These are phyloP conservation scores for Tachysurus fulvidraco DNA, from an alignment of 2,113 vertebrate genomes.

Conservation along the genomic window DNA sequence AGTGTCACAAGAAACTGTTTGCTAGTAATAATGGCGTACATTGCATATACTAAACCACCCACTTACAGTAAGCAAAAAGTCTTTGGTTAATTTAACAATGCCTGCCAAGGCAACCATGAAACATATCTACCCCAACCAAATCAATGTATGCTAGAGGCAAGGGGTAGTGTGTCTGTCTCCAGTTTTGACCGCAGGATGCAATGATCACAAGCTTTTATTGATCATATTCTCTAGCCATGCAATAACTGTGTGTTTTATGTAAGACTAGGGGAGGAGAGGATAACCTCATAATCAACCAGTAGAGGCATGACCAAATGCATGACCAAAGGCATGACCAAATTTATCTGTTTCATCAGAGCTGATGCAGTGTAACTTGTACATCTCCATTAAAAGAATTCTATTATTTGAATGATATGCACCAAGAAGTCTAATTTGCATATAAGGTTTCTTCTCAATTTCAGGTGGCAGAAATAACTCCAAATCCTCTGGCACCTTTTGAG, in stretches of 20 bases:
- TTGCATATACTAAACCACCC: constrained; percentile 63
- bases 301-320: constrained; percentile 20
- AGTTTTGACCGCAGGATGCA: constrained; percentile 60
- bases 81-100: constrained; percentile 72
- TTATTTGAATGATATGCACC: background rate
- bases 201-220: constrained; percentile 47
- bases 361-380: background rate
- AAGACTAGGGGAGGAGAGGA: constrained; percentile 20
- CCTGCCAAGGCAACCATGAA: constrained; percentile 68
- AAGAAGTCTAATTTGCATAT: background rate
- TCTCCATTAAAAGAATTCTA: constrained; percentile 33
- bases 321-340: constrained; percentile 34
- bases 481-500: constrained; percentile 15
- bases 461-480: constrained; percentile 21
- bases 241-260: constrained; percentile 41
- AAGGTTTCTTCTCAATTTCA: constrained; percentile 8
- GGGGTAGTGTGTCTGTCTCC: constrained; percentile 57
- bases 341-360: constrained; percentile 26
- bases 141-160: constrained; percentile 70
- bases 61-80: constrained; percentile 72
- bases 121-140: constrained; percentile 70
- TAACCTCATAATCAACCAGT: constrained; percentile 46
- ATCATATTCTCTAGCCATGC: constrained; percentile 49
- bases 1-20: constrained; percentile 65
- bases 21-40: constrained; percentile 46